Percentiles rank a stretch among this genome's conserved stretches.
phyloP scores from a whole-genome alignment of 2,113 vertebrate genomes.

The Vimba vimba region DNA sequence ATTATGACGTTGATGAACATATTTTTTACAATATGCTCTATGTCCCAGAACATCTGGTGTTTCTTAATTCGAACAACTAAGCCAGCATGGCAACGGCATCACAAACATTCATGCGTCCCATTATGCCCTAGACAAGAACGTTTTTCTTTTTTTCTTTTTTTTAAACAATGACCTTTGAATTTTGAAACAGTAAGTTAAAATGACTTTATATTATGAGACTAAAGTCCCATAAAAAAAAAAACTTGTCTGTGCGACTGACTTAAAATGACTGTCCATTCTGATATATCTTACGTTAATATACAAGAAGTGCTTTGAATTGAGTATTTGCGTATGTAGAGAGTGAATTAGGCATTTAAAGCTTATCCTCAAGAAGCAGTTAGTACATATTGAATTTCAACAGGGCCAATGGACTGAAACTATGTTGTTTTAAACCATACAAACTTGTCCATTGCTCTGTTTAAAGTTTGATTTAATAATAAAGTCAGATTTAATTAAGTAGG shows the following conservation, averaged over 20 bases:
- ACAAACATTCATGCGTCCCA: background rate
- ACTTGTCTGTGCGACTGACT: background rate
- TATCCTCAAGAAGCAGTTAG: background rate
- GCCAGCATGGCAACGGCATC: background rate
- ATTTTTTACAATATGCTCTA: slow-evolving; percentile 36
- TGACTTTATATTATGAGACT: background rate
- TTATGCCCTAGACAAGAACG: background rate
- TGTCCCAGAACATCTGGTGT: slow-evolving; percentile 19
- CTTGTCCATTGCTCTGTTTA: background rate
- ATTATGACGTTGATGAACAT: slow-evolving; percentile 6
- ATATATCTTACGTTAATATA: background rate
- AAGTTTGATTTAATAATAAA: background rate
- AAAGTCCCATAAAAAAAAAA: background rate
- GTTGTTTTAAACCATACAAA: background rate
- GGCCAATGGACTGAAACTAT: background rate
- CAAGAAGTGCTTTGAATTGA: too few species aligned
- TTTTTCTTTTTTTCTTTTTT: background rate
- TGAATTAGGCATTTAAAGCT: background rate
- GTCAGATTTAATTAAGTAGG: background rate
- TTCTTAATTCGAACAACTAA: slow-evolving; percentile 5
- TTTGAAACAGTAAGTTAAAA: background rate
- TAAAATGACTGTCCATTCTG: background rate
- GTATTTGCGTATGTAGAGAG: background rate
- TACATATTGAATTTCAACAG: slow-evolving; percentile 13
- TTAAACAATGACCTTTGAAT: background rate